phyloP scores from a whole-genome alignment of 2,888 invertebrate genomes.

The Sericinus montela region DNA sequence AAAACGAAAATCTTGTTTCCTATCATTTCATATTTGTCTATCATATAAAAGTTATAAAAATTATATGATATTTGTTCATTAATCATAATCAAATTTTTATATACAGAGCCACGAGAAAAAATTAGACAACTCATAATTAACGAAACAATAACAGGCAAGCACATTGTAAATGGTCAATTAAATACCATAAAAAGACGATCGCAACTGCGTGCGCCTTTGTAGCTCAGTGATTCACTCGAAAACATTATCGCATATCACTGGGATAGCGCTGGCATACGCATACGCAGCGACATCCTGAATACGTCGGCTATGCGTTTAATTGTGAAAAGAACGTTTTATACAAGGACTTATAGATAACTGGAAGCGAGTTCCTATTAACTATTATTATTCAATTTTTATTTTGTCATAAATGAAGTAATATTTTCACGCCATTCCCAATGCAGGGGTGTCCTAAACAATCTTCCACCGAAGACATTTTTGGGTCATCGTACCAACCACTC shows the following conservation, averaged over 20 bases:
- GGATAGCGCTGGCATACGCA: conserved; percentile 27
- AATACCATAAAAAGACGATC: conserved; percentile 36
- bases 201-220: conserved; percentile 25
- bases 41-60: too few relatives aligned
- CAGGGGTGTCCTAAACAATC: too few relatives aligned
- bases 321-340: conserved; percentile 34
- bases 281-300: conserved; percentile 40
- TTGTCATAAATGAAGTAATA: too few relatives aligned
- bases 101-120: neutral
- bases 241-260: conserved; percentile 43
- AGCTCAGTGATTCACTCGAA: conserved; percentile 44
- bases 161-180: conserved; percentile 35
- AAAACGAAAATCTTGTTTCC: too few relatives aligned
- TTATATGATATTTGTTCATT: too few relatives aligned
- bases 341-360: conserved; percentile 13
- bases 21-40: too few relatives aligned
- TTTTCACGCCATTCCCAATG: too few relatives aligned
- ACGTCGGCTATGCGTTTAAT: conserved; percentile 46
- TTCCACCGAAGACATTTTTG: too few relatives aligned
- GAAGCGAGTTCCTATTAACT: neutral
- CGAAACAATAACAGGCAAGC: conserved; percentile 32
- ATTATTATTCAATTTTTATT: too few relatives aligned
- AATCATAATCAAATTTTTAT: neutral
- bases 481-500: too few relatives aligned
- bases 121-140: conserved; percentile 24